phyloP scores from a whole-genome alignment of 2,113 vertebrate species.

The Callipepla californica region DNA sequence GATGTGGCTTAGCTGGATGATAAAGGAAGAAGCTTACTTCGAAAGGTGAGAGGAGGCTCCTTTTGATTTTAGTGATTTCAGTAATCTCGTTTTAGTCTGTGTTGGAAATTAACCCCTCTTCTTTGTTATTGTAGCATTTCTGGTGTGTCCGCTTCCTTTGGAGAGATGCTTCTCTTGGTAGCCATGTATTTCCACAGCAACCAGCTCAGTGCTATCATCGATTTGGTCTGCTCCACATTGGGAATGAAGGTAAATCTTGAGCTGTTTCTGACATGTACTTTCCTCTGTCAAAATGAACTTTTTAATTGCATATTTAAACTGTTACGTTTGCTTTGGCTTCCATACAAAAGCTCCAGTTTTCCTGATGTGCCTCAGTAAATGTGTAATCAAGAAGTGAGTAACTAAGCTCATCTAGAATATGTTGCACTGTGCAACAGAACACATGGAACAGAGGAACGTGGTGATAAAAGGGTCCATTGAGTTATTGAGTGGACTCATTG shows the following conservation, averaged over 20 bases:
- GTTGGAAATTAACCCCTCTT: conserved; percentile 5
- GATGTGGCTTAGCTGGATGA: conserved; percentile 99
- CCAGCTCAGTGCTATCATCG: conserved; percentile 95
- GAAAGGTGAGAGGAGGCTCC: conserved; percentile 85
- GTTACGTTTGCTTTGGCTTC: background rate
- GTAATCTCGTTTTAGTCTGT: background rate
- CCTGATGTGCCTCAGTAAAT: background rate
- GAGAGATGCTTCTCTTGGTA: conserved; percentile 97
- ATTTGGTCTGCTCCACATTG: conserved; percentile 93
- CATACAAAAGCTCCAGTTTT: background rate
- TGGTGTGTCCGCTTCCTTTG: conserved; percentile 97
- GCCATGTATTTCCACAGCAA: conserved; percentile 99
- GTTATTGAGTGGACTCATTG: background rate
- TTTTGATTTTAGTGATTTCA: background rate
- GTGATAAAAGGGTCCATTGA: background rate
- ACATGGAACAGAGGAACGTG: background rate
- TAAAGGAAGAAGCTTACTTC: conserved; percentile 99
- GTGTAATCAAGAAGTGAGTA: background rate
- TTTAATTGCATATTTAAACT: background rate
- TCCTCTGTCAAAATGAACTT: background rate
- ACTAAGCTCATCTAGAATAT: background rate
- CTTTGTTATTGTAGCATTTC: conserved; percentile 85
- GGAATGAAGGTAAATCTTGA: conserved; percentile 94
- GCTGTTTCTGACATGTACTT: background rate
- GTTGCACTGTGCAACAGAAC: background rate